These are phyloP conservation scores for Morinoia aosen DNA, from an alignment of 2,888 invertebrate genomes.

Conservation along the genomic window DNA sequence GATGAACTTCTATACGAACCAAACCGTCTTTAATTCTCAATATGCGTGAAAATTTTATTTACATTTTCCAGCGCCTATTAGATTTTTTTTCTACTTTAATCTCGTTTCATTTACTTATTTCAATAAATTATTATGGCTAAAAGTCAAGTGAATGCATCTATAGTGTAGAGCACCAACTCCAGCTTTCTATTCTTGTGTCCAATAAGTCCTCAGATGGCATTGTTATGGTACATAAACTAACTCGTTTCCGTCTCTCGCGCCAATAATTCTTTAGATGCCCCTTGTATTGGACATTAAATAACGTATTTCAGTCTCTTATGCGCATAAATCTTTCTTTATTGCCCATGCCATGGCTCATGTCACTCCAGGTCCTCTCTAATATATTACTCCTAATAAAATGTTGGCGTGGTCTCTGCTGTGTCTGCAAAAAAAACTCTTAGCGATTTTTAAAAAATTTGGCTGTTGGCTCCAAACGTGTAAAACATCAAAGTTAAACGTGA, in stretches of 20 bases:
- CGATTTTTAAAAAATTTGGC: not conserved
- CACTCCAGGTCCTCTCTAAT: not conserved
- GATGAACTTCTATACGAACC: no score
- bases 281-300: constrained; percentile 17
- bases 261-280: not conserved
- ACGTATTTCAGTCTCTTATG: constrained; percentile 2
- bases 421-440: not conserved
- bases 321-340: constrained; percentile 4
- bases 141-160: not conserved
- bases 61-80: no score
- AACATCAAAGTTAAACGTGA: not conserved
- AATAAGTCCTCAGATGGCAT: not conserved
- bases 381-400: not conserved
- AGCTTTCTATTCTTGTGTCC: not conserved
- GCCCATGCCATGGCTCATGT: not conserved
- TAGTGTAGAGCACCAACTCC: not conserved
- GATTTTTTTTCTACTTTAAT: no score
- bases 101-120: no score
- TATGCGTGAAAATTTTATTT: no score
- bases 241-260: constrained; percentile 2
- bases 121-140: not conserved
- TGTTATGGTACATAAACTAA: constrained; percentile 12
- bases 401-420: not conserved
- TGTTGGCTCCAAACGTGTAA: not conserved
- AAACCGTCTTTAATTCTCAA: no score